Percentiles rank a stretch among this genome's conserved stretches.
Evolutionary conservation across 2,113 vertebrate species (phyloP).

Genomic region (Forbesichthys papilliferus): DNA sequence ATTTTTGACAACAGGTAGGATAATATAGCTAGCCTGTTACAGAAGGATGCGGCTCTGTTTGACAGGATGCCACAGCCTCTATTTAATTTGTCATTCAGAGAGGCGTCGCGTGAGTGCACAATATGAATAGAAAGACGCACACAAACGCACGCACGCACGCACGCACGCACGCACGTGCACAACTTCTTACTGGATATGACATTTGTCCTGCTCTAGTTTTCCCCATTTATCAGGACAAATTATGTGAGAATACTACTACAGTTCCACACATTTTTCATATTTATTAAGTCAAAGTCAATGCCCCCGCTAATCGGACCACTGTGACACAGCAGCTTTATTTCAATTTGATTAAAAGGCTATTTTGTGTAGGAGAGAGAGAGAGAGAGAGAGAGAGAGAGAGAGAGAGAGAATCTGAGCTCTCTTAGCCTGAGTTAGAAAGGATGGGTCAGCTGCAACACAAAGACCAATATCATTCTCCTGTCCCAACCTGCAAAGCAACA

Average conservation of each 20-base stretch:
- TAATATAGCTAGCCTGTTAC: not conserved
- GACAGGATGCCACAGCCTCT: not conserved
- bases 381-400: no score
- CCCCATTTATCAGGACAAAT: not conserved
- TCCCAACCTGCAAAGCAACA: no score
- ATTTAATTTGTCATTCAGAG: not conserved
- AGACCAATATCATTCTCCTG: no score
- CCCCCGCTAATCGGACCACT: no score
- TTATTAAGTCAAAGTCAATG: no score
- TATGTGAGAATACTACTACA: not conserved
- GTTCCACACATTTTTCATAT: not conserved
- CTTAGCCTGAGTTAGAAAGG: no score
- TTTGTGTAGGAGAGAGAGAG: no score
- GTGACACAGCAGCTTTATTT: no score
- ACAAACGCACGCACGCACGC: not conserved
- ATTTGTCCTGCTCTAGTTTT: not conserved
- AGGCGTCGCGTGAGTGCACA: not conserved
- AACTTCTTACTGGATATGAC: not conserved
- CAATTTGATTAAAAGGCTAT: no score
- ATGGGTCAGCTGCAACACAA: no score
- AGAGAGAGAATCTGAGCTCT: no score
- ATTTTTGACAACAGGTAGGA: not conserved
- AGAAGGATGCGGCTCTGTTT: not conserved
- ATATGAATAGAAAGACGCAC: not conserved
- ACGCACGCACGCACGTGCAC: conserved; percentile 2